Conservation (phyloP, 2,113 vertebrate species). For the Percopsis transmontana region DNA sequence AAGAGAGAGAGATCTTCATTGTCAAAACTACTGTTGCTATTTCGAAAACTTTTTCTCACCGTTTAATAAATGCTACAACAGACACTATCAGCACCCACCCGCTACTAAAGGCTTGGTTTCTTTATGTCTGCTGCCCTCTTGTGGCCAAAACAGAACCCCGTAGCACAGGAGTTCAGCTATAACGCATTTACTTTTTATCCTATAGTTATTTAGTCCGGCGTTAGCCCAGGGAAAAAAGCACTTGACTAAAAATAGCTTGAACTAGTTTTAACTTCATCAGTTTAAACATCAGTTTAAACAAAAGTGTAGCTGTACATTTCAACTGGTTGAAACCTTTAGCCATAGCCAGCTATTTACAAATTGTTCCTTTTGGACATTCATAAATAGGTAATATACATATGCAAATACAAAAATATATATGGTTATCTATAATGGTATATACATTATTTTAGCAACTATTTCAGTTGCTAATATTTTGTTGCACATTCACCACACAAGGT, state of each 20-base stretch:
- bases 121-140: conserved; percentile 58
- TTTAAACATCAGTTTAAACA: background rate
- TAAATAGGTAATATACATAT: too few species aligned
- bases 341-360: too few species aligned
- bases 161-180: conserved; percentile 4
- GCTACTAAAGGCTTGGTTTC: conserved; percentile 1
- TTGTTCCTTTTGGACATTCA: background rate
- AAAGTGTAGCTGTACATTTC: too few species aligned
- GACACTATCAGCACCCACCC: background rate
- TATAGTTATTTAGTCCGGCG: too few species aligned
- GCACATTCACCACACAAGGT: too few species aligned
- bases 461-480: too few species aligned
- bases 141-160: conserved; percentile 31
- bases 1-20: background rate
- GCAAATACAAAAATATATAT: too few species aligned
- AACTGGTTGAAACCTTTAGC: too few species aligned
- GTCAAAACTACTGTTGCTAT: background rate
- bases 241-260: conserved; percentile 46
- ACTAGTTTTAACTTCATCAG: conserved; percentile 20
- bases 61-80: background rate
- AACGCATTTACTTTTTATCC: too few species aligned
- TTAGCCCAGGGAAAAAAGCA: background rate
- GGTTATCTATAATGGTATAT: too few species aligned
- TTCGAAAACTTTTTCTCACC: background rate
- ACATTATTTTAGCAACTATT: too few species aligned